phyloP scores from a whole-genome alignment of 2,797 vertebrate species.

The Phoebastria nigripes region DNA sequence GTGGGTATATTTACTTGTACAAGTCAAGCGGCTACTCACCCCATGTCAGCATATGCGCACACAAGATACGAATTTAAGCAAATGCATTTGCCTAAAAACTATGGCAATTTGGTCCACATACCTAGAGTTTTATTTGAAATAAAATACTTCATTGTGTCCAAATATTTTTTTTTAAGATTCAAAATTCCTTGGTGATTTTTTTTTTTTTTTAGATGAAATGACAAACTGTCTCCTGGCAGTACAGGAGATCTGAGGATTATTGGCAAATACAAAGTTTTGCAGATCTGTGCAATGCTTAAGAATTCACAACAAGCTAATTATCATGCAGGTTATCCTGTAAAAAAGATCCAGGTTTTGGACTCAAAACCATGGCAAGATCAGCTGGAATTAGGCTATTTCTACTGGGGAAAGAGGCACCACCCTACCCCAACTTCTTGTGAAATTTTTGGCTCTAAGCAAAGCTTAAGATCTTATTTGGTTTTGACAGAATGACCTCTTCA shows the following conservation, averaged over 20 bases:
- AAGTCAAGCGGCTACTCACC: neutral
- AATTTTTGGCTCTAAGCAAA: neutral
- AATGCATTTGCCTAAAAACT: neutral
- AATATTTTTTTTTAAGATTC: neutral
- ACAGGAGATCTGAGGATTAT: neutral
- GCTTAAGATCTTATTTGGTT: neutral
- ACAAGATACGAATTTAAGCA: neutral
- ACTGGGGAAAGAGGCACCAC: neutral
- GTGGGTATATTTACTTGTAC: neutral
- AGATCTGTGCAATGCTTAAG: neutral
- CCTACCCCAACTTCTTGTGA: neutral
- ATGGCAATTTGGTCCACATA: neutral
- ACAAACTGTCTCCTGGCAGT: neutral
- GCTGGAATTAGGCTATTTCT: neutral
- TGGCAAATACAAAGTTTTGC: neutral
- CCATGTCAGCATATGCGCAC: neutral
- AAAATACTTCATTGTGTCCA: neutral
- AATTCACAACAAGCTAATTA: neutral
- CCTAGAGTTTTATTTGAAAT: neutral
- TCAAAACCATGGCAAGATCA: neutral
- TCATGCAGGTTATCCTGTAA: neutral
- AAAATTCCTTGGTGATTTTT: neutral
- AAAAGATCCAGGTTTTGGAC: neutral
- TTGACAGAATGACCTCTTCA: neutral
- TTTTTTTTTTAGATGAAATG: neutral